Base-by-base conservation (phyloP, 2,888 invertebrate species). In the Drosophila pegasa region DNA sequence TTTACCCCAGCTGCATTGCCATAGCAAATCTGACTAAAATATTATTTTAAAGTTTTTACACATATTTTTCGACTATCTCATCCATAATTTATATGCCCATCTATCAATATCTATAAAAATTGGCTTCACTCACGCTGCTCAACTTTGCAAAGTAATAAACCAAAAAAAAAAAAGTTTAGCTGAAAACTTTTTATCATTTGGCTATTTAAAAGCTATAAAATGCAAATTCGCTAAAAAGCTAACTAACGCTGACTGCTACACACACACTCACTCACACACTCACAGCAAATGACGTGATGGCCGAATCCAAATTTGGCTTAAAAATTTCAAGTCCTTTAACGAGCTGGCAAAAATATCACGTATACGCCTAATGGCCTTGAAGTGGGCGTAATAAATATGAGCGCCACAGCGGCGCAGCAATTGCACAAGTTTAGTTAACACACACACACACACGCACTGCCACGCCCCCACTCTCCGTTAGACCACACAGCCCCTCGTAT, bases 301-400 rank as follows among this genome's bases (percentile, higher is more conserved):
- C 40, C 31, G 38, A 47, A 56, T 54, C 29, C 14, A 18, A 56
- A 20, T 18, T 9, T 48, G 31, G 38, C 47, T 25, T 18, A 58
- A 61, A 69, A 64, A 65, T 58, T 56, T 56, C 2, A 8, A 8
- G 14, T 9, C 12, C 1, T 20, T 16, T n/a, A 48, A 48, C 48
- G 47, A 35, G 56, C 45, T 18, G 38, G 2, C 40, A 10, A 18
- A 22, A n/a, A 73, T 63, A 83, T 82, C 88, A 84, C 88, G 83
- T 84, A 88, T 80, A 71, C 86, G 80, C 67, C 84, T 74, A 88
- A 84, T 86, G 76, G 83, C 59, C 74, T 66, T 70, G 71, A 60
- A 71, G 76, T 76, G 20, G 38, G 43, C 31, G 50, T 54, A 61
- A 43, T 35, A 51, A 63, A 78, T 69, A 70, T 59, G 59, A 80